A percentile compares a stretch with the other conserved stretches of the same genome.
These are phyloP conservation scores for Diploscapter pachys DNA, from an alignment of 1,140 invertebrate species.

Conservation along the genomic window DNA sequence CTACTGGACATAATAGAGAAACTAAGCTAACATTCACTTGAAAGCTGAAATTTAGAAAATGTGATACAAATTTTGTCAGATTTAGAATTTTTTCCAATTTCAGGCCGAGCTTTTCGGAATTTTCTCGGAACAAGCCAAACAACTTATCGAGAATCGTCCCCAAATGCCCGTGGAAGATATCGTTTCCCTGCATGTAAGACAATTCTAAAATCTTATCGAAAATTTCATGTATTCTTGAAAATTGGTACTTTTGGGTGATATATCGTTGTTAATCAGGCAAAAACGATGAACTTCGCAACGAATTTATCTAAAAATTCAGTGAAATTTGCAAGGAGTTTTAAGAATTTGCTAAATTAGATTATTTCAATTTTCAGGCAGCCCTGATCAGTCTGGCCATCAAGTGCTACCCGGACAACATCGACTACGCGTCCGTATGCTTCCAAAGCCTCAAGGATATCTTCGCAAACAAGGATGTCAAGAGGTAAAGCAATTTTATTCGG, in stretches of 20 bases:
- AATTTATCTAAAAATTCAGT: too few species aligned
- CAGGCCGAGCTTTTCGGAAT: slow-evolving; percentile 89
- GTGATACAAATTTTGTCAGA: too few species aligned
- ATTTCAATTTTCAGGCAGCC: slow-evolving; percentile 59
- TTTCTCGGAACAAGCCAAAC: slow-evolving; percentile 93
- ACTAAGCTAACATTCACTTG: too few species aligned
- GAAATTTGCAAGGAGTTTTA: too few species aligned
- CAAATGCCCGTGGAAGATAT: slow-evolving; percentile 95
- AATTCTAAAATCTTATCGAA: not conserved
- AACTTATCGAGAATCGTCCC: slow-evolving; percentile 72
- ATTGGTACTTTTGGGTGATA: too few species aligned
- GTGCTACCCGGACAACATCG: slow-evolving; percentile 87
- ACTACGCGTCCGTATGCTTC: slow-evolving; percentile 92
- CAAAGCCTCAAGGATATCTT: slow-evolving; percentile 81
- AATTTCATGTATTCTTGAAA: too few species aligned
- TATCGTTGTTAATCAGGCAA: too few species aligned
- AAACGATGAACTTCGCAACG: too few species aligned
- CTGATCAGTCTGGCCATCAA: slow-evolving; percentile 90
- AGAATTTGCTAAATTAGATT: not conserved
- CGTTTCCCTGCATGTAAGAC: slow-evolving; percentile 82
- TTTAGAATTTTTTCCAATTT: not conserved
- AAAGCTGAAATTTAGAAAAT: too few species aligned
- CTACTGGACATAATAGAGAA: too few species aligned
- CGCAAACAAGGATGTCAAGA: slow-evolving; percentile 73
- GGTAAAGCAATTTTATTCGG: slow-evolving; percentile 53